phyloP scores from a whole-genome alignment of 2,888 invertebrate species.

The Beris morrisii region DNA sequence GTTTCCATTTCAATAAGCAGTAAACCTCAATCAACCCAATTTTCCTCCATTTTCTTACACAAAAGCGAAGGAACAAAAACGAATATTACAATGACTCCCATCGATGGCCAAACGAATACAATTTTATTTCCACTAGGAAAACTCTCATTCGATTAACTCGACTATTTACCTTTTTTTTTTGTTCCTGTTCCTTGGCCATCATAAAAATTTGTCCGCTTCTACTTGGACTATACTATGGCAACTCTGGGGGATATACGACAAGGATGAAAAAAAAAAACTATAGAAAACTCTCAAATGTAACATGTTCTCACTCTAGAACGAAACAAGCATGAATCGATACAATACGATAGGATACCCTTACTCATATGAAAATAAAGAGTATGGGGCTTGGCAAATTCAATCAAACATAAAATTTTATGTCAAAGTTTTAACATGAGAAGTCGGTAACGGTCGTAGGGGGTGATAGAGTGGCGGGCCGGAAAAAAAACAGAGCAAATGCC shows the following conservation, averaged over 20 bases:
- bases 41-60: slow-evolving; percentile 25
- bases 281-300: slow-evolving; percentile 15
- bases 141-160: slow-evolving; percentile 32
- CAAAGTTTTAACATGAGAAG: slow-evolving; percentile 33
- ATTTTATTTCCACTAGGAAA: slow-evolving; percentile 27
- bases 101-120: slow-evolving; percentile 19
- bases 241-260: slow-evolving; percentile 4
- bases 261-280: neutral
- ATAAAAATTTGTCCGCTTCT: slow-evolving; percentile 32
- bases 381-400: slow-evolving; percentile 29
- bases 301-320: slow-evolving; percentile 16
- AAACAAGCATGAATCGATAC: slow-evolving; percentile 12
- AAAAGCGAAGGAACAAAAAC: neutral
- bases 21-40: slow-evolving; percentile 34
- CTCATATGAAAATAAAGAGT: slow-evolving; percentile 6
- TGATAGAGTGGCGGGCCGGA: neutral
- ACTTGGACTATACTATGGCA: slow-evolving; percentile 11
- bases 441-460: slow-evolving; percentile 1
- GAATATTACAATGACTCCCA: slow-evolving; percentile 17
- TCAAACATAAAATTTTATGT: slow-evolving; percentile 36
- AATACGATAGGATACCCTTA: neutral
- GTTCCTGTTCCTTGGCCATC: slow-evolving; percentile 14
- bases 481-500: slow-evolving; percentile 6
- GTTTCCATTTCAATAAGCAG: slow-evolving; percentile 35
- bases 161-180: slow-evolving; percentile 31